Evolutionary conservation across 1,140 invertebrate species (phyloP), one percentile per base, ranked within the genome.

Genomic region (Drosophila leontia): DNA sequence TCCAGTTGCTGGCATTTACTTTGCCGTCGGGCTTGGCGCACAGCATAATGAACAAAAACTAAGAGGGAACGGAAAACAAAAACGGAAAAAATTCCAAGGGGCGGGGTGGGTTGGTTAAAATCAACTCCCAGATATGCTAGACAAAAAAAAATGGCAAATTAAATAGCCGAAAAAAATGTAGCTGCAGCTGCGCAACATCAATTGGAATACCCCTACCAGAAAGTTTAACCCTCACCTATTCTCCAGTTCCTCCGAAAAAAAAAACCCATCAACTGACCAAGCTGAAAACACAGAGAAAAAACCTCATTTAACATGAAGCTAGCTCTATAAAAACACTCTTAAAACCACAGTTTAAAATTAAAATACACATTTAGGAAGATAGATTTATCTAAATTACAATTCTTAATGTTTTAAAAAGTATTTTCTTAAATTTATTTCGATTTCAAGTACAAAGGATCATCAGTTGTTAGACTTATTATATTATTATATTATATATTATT

Each of bases 11-110:
- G 84, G 84, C 84, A 87, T 88, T 88, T 88, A 88, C 84, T 90
- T 90, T 90, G 85, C 85, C 85, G 85, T 86, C 85, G 85, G 85
- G 84, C 57, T 77, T 70, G 58, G 68, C 78, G 81, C 81, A 87
- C 51, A 85, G 81, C 86, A 90, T 88, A 90, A 88, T 90, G 85
- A 90, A 88, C 82, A 78, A 87, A 86, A 87, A 85, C 76, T 65
- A 56, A 65, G 75, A 84, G 70, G 63, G 65, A 86, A 59, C 50
- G 37, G 35, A 63, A 68, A 58, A 65, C 47, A 61, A 57, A 56
- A 47, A 55, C 48, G 41, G 45, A 61, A 45, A 19, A 48, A 60
- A 45, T 37, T 39, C 53, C 13, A 23, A 4, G 32, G 19, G 51
- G 23, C 4, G 11, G 60, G 60, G 48, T 17, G n/a, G 3, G n/a